Percentiles rank a stretch among this genome's conserved stretches.
These are phyloP conservation scores for human DNA, from an alignment of 2,113 vertebrate species.

Conservation along the genomic window DNA sequence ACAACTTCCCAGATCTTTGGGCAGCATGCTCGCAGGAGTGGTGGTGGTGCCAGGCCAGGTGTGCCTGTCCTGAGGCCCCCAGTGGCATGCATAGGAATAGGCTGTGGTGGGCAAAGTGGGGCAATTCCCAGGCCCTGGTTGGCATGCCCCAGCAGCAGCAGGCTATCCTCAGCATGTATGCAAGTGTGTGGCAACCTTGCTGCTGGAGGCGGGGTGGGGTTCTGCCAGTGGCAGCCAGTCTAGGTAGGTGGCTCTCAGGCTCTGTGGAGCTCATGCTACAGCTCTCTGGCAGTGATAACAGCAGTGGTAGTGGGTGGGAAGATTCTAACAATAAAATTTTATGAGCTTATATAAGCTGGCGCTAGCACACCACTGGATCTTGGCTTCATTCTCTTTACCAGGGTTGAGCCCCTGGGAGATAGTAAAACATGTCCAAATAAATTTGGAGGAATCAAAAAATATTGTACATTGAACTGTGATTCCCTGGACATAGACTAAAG, in stretches of 20 bases:
- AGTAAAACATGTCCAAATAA: neutral
- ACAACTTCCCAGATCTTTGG: neutral
- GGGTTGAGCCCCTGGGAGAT: neutral
- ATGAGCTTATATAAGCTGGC: neutral
- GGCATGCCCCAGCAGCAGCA: neutral
- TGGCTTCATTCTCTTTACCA: neutral
- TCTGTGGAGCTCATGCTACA: neutral
- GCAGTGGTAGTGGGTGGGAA: neutral
- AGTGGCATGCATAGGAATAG: neutral
- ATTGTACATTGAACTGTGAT: neutral
- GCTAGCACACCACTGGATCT: neutral
- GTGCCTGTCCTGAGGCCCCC: neutral
- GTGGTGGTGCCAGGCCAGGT: neutral
- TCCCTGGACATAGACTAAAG: neutral
- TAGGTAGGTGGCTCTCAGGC: neutral
- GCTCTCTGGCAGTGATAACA: neutral
- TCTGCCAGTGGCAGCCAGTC: neutral
- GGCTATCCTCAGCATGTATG: neutral
- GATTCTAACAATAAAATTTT: neutral
- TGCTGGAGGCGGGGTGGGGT: neutral
- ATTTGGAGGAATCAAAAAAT: neutral
- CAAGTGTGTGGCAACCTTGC: neutral
- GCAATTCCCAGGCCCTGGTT: neutral
- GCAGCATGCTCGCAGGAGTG: neutral
- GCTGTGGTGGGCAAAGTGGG: neutral